Evolutionary conservation across 1,140 invertebrate species (phyloP).

Genomic region (Wiebesia pumilae): DNA sequence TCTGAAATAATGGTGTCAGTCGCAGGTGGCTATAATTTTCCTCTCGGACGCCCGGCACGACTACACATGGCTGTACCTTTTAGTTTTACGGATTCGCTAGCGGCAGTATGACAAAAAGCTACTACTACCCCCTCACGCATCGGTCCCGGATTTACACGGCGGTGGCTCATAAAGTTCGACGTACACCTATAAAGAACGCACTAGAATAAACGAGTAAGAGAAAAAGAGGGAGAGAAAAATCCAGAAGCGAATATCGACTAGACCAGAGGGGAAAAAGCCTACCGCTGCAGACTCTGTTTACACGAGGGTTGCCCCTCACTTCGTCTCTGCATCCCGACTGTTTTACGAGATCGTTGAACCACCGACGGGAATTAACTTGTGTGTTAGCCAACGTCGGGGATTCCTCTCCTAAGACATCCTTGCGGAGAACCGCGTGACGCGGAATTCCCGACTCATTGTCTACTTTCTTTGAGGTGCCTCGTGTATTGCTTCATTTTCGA

Average conservation of each 20-base stretch:
- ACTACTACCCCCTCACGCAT: neutral
- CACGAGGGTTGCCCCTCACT: neutral
- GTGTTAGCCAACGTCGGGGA: conserved; percentile 8
- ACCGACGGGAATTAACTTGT: conserved; percentile 34
- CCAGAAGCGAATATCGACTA: conserved; percentile 34
- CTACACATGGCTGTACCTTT: neutral
- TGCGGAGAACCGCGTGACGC: conserved; percentile 3
- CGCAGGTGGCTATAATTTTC: conserved; percentile 19
- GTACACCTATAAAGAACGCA: conserved; percentile 22
- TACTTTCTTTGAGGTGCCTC: neutral
- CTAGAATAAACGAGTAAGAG: conserved; percentile 7
- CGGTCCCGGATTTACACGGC: conserved; percentile 16
- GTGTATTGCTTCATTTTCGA: neutral
- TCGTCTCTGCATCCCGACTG: neutral
- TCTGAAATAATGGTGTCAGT: conserved; percentile 19
- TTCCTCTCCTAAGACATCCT: conserved; percentile 17
- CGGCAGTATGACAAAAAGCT: neutral
- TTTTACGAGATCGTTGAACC: conserved; percentile 52
- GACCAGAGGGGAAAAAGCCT: neutral
- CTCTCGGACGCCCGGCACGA: neutral
- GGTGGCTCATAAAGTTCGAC: conserved; percentile 45
- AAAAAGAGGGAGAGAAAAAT: neutral
- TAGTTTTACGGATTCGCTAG: conserved; percentile 35
- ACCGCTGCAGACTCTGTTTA: conserved; percentile 4
- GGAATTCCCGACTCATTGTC: neutral